Percentiles rank a stretch among this genome's conserved stretches.
Conservation (phyloP, 2,113 vertebrate genomes). For the Condylura cristata region DNA sequence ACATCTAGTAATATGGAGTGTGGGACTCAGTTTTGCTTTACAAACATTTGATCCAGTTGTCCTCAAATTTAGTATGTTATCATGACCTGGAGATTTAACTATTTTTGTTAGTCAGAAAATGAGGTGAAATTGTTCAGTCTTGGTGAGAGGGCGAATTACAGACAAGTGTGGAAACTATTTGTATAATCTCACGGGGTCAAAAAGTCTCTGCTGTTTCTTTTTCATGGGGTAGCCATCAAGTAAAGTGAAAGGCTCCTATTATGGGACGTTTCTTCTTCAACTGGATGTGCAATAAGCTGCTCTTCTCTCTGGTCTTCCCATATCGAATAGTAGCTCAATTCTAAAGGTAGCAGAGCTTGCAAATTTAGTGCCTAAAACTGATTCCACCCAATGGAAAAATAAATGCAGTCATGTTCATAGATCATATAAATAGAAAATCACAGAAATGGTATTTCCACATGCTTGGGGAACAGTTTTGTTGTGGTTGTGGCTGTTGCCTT, state of each 20-base stretch:
- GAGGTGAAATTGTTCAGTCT: neutral
- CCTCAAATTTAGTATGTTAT: neutral
- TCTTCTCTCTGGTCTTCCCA: neutral
- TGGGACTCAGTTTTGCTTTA: neutral
- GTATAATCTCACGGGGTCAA: neutral
- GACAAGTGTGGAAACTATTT: neutral
- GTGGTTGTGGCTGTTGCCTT: neutral
- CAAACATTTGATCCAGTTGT: neutral
- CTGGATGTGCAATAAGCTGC: too few species aligned
- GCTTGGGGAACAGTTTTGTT: neutral
- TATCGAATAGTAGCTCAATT: neutral
- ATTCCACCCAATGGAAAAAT: neutral
- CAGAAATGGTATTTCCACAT: neutral
- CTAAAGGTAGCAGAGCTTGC: neutral
- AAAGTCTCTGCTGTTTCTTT: neutral
- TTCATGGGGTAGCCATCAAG: neutral
- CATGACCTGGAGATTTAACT: neutral
- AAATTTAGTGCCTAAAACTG: accelerated
- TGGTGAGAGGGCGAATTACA: neutral
- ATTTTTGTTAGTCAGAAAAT: too few species aligned
- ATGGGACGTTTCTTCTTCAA: neutral
- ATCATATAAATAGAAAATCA: neutral
- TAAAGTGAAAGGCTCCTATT: neutral
- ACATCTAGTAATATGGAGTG: too few species aligned
- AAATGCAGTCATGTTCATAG: neutral